A percentile compares a stretch with the other conserved stretches of the same genome.
Evolutionary conservation across 2,797 vertebrate species (phyloP).

Genomic region (Lepidocolaptes lacrymiger): DNA sequence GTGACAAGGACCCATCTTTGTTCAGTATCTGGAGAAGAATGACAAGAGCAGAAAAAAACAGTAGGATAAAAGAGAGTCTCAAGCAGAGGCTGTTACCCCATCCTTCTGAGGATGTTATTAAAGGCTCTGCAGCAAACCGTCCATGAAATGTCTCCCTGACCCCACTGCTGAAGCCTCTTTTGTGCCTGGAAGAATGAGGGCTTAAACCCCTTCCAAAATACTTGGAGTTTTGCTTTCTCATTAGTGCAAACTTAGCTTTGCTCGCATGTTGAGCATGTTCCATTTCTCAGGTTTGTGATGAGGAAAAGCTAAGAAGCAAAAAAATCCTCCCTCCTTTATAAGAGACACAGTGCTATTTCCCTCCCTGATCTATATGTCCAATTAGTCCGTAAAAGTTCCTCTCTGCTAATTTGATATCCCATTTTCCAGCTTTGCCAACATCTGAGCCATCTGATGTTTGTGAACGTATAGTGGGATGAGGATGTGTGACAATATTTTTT

Average conservation of each 20-base stretch:
- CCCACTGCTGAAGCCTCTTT: conserved; percentile 3
- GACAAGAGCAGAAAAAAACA: conserved; percentile 38
- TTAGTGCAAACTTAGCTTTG: conserved; percentile 2
- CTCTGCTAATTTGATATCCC: conserved; percentile 31
- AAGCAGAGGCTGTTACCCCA: conserved; percentile 33
- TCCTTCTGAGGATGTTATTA: conserved; percentile 24
- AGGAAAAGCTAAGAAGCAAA: conserved; percentile 13
- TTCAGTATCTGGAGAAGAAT: conserved; percentile 29
- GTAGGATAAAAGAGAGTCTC: conserved; percentile 21
- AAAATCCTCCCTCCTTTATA: background rate
- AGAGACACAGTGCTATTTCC: background rate
- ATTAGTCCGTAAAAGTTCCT: conserved; percentile 25
- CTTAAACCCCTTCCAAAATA: conserved; percentile 46
- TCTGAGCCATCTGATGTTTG: conserved; percentile 41
- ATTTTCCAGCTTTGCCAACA: background rate
- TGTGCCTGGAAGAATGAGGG: conserved; percentile 36
- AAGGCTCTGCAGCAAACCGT: background rate
- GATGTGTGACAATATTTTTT: conserved; percentile 25
- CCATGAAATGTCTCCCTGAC: background rate
- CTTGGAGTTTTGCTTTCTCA: conserved; percentile 12
- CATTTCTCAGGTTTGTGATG: background rate
- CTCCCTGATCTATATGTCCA: background rate
- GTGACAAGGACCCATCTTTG: conserved; percentile 36
- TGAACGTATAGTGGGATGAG: background rate
- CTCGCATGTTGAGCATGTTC: background rate